A percentile compares a stretch with the other conserved stretches of the same genome.
phyloP scores from a whole-genome alignment of 2,797 vertebrate species.

The Jordanella pulchra region DNA sequence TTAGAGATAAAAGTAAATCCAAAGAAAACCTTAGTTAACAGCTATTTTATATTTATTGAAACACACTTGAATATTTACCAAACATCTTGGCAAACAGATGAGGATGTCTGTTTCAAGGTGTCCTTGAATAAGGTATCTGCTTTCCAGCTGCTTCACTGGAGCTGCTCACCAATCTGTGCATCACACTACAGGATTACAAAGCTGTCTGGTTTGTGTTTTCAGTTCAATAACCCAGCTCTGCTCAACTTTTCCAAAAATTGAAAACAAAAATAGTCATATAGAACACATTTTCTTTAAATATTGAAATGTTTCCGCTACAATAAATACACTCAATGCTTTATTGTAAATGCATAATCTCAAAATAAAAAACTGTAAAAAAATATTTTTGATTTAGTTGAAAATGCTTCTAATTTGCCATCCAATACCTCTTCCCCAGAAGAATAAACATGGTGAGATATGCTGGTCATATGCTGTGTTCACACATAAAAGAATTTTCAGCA shows the following conservation, averaged over 20 bases:
- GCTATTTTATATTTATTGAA: conserved; percentile 5
- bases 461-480: neutral
- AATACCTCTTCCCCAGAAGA: neutral
- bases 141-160: conserved; percentile 37
- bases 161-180: conserved; percentile 27
- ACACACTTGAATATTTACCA: neutral
- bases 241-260: conserved; percentile 27
- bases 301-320: neutral
- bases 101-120: conserved; percentile 48
- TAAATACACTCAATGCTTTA: no score
- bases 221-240: conserved; percentile 31
- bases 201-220: conserved; percentile 21
- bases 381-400: no score
- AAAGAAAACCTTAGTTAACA: neutral
- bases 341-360: no score
- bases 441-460: no score
- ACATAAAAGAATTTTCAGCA: no score
- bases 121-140: conserved; percentile 36
- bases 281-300: neutral
- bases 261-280: neutral
- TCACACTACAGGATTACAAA: conserved; percentile 18
- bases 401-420: neutral
- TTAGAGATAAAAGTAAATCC: neutral
- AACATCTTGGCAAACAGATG: conserved; percentile 24
- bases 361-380: no score